Percentiles rank a stretch among this genome's conserved stretches.
phyloP scores from a whole-genome alignment of 2,797 vertebrate genomes.

The Poecilia picta region DNA sequence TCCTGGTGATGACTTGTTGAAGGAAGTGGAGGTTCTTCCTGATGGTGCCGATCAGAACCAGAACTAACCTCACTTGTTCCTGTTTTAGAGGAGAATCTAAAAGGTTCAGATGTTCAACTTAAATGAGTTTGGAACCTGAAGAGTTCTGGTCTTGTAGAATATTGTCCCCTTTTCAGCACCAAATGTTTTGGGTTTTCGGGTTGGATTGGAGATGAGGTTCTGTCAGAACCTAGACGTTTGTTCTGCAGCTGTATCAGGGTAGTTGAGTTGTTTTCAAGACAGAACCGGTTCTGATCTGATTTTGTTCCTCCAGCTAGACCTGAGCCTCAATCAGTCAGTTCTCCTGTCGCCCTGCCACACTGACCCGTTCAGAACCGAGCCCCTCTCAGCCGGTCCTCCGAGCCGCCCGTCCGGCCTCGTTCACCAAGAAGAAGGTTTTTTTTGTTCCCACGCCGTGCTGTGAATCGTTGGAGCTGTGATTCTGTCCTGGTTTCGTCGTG shows the following conservation, averaged over 20 bases:
- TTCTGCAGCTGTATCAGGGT: background rate
- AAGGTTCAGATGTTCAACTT: background rate
- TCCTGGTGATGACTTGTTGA: background rate
- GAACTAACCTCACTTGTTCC: background rate
- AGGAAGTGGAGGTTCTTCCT: background rate
- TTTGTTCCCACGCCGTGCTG: conserved; percentile 64
- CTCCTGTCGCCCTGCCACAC: background rate
- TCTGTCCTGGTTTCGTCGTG: conserved; percentile 68
- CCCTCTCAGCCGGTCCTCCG: background rate
- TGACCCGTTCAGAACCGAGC: background rate
- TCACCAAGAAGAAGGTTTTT: background rate
- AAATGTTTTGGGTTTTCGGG: background rate
- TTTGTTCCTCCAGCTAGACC: background rate
- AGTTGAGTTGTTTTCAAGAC: background rate
- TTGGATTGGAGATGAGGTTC: background rate
- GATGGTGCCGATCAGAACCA: background rate
- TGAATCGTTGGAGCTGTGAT: conserved; percentile 73
- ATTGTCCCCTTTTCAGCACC: too few relatives aligned
- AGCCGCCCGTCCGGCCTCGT: background rate
- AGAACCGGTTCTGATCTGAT: background rate
- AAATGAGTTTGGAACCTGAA: background rate
- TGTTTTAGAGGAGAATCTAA: background rate
- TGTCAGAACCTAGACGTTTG: background rate
- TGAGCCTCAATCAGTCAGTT: background rate
- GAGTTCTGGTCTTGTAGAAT: background rate